phyloP scores from a whole-genome alignment of 2,888 invertebrate species.

The Atrina japonica region DNA sequence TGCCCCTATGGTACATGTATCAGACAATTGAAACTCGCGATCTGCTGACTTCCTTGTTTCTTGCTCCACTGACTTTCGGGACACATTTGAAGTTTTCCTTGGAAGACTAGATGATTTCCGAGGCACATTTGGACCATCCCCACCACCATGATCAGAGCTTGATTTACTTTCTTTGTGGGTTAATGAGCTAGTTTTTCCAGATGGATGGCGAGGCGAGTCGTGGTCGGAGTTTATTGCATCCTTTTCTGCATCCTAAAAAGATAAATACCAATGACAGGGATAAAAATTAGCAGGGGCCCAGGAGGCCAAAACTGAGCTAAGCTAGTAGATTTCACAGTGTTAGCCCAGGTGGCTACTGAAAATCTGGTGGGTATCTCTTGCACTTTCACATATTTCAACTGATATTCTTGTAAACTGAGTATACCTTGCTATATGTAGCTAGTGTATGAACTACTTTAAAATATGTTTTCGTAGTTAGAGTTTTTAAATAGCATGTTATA shows the following conservation, averaged over 20 bases:
- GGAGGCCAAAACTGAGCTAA: too few relatives aligned
- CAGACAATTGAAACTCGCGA: constrained; percentile 26
- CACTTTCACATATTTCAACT: too few relatives aligned
- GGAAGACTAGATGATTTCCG: constrained; percentile 48
- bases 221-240: constrained; percentile 65
- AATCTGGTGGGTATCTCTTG: too few relatives aligned
- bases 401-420: too few relatives aligned
- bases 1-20: constrained; percentile 4
- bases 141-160: not conserved
- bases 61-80: constrained; percentile 33
- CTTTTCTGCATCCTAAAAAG: constrained; percentile 61
- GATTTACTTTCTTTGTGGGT: constrained; percentile 9
- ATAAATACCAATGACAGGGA: too few relatives aligned
- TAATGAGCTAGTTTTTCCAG: constrained; percentile 13
- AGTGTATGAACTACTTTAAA: too few relatives aligned
- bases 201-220: constrained; percentile 49
- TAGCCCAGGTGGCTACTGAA: too few relatives aligned
- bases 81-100: constrained; percentile 38
- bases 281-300: too few relatives aligned
- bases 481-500: too few relatives aligned
- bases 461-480: too few relatives aligned
- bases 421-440: too few relatives aligned
- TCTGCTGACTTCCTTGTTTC: constrained; percentile 42
- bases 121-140: not conserved
- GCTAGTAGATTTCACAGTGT: too few relatives aligned